Evolutionary conservation across 2,797 vertebrate species (phyloP).

Genomic region (Mergus octosetaceus): DNA sequence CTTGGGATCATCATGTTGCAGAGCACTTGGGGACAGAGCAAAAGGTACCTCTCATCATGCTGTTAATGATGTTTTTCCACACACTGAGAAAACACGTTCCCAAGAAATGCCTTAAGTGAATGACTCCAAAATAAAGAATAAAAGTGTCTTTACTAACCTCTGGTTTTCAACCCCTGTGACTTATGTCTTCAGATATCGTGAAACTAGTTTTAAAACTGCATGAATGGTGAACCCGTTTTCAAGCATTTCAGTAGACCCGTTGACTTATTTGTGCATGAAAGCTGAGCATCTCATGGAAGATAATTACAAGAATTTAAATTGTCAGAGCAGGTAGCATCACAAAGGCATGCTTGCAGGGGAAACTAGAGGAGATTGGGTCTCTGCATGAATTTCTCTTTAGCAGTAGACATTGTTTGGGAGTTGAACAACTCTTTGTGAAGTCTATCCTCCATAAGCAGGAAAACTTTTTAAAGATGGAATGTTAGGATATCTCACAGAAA

Average conservation of each 20-base stretch:
- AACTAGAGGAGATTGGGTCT: accelerated
- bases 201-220: neutral
- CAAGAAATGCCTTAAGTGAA: neutral
- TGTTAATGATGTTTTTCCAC: constrained; percentile 41
- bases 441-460: neutral
- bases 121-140: constrained; percentile 5
- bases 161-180: neutral
- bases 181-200: neutral
- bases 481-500: neutral
- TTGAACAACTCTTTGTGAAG: neutral
- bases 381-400: accelerated
- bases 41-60: constrained; percentile 38
- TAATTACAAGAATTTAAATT: neutral
- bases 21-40: constrained; percentile 7
- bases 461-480: neutral
- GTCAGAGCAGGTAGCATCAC: neutral
- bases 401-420: neutral
- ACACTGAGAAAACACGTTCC: neutral
- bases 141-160: neutral
- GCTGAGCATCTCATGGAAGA: neutral
- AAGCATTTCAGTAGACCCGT: neutral
- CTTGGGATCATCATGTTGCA: neutral
- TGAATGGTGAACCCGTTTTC: neutral
- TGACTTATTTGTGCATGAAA: neutral
- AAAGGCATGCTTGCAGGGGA: neutral